A percentile compares a stretch with the other conserved stretches of the same genome.
Evolutionary conservation across 2,888 invertebrate species (phyloP).

Genomic region (Melanostoma mellinum): DNA sequence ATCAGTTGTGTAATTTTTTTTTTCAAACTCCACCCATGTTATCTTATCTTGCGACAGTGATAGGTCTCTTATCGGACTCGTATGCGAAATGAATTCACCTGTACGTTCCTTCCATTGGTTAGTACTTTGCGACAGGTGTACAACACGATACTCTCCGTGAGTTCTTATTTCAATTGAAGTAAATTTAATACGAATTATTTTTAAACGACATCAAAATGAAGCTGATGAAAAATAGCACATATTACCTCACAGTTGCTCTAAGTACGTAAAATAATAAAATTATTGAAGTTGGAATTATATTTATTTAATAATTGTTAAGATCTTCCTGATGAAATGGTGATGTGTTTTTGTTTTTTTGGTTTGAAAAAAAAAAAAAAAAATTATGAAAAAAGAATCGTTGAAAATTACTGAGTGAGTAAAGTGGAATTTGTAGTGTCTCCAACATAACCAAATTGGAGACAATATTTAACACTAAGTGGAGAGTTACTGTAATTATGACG

Average conservation of each 20-base stretch:
- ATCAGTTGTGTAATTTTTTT: background rate
- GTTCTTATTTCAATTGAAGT: constrained; percentile 13
- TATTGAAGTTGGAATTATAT: background rate
- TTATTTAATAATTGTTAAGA: background rate
- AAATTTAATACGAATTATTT: background rate
- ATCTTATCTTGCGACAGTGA: constrained; percentile 10
- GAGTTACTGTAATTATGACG: constrained; percentile 13
- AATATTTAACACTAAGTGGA: too few species aligned
- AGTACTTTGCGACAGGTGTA: constrained; percentile 46
- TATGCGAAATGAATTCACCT: constrained; percentile 29
- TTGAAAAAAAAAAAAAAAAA: background rate
- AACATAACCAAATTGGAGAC: too few species aligned
- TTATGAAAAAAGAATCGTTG: background rate
- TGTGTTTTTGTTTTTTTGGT: background rate
- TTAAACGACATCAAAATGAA: constrained; percentile 72
- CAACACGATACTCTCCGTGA: constrained; percentile 12
- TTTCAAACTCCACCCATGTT: constrained; percentile 32
- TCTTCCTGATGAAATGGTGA: background rate
- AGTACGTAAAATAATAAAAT: constrained; percentile 80
- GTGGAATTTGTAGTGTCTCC: background rate
- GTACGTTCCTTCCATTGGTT: constrained; percentile 5
- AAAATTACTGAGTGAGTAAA: too few species aligned
- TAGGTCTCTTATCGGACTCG: constrained; percentile 16
- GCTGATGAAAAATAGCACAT: constrained; percentile 77
- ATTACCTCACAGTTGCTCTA: constrained; percentile 83